Base-by-base conservation (phyloP, 2,888 invertebrate species). In the Ypsolopha scabrella region DNA sequence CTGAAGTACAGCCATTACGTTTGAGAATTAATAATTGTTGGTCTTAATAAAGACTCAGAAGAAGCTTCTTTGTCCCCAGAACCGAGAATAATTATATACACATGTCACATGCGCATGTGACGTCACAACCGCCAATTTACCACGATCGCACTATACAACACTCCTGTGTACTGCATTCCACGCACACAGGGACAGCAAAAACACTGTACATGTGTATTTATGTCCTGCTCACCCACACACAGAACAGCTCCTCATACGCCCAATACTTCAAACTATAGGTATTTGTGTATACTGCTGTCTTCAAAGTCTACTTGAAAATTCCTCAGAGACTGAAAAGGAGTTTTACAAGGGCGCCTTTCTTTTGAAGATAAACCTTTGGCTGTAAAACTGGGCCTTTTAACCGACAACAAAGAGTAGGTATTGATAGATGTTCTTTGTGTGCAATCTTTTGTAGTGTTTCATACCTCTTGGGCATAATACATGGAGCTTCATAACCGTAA, bases 261-360 rank as follows among this genome's bases (percentile, higher is more conserved):
- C 73, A 65, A 60, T 65, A 66, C 70, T 61, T 60, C 58, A 63
- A 24, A 59, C 58, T 48, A 61, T 68, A 67, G 63, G 59, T 65
- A 70, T 68, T 58, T 65, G 58, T 70, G 66, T 66, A 65, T 63
- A 65, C 64, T 64, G 68, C 51, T 52, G 38, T 52, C 54, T 55
- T 52, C 45, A 68, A 41, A 65, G 67, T 66, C 67, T 68, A 64
- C 64, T 60, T 57, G 58, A 57, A 70, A 75, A 78, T 72, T 79
- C 81, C 80, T 74, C 59, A 51, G 81, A 80, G 82, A 81, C 76
- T 76, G 77, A 78, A 80, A 80, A 75, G 67, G 70, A 76, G 74
- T 75, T 80, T 82, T 73, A 77, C 78, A 80, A 80, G 80, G 77
- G 77, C 76, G 70, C 64, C 65, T 72, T 75, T 74, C 76, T 77